These are phyloP conservation scores for Nemotelus nigrinus DNA, from an alignment of 2,888 invertebrate species.

Conservation along the genomic window DNA sequence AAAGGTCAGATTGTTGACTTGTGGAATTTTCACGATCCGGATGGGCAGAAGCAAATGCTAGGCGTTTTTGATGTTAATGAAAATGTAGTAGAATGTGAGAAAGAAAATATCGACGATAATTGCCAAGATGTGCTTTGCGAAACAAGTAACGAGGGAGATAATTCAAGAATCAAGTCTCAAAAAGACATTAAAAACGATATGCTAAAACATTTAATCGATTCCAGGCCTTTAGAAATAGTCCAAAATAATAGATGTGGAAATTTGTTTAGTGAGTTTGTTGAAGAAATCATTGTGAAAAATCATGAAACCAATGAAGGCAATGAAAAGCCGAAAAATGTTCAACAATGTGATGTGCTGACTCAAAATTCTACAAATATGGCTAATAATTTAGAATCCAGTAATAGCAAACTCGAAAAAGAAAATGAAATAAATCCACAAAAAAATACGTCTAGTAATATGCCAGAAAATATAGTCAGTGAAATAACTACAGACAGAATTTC, in stretches of 20 bases:
- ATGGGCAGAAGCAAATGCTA: conserved; percentile 20
- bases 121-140: background rate
- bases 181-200: conserved; percentile 22
- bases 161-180: background rate
- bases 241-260: conserved; percentile 18
- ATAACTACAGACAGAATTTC: background rate
- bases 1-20: conserved; percentile 55
- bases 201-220: conserved; percentile 25
- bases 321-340: background rate
- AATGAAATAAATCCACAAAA: too few relatives aligned
- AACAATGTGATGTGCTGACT: background rate
- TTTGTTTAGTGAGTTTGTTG: conserved; percentile 23
- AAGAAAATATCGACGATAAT: conserved; percentile 13
- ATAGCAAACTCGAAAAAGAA: too few relatives aligned
- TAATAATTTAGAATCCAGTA: too few relatives aligned
- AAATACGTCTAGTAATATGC: too few relatives aligned
- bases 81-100: conserved; percentile 46
- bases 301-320: background rate
- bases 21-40: conserved; percentile 48
- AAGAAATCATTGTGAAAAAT: background rate
- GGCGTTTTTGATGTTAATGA: conserved; percentile 52
- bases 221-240: background rate
- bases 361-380: too few relatives aligned
- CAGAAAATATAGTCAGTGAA: too few relatives aligned
- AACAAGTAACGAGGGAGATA: background rate